These are phyloP conservation scores for Periophthalmodon schlosseri DNA, from an alignment of 2,113 vertebrate species.

Conservation along the genomic window DNA sequence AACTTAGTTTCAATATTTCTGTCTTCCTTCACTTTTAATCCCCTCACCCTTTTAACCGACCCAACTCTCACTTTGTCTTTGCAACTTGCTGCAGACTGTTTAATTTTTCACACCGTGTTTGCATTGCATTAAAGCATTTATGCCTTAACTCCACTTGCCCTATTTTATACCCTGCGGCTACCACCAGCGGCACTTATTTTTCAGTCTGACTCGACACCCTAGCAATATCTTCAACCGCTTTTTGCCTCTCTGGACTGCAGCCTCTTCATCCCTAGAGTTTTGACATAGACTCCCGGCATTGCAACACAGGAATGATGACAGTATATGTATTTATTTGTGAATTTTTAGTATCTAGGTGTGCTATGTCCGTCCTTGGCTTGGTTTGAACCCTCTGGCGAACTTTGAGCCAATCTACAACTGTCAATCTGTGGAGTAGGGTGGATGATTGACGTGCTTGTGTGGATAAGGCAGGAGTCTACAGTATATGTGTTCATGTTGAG, in stretches of 20 bases:
- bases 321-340: slow-evolving; percentile 8
- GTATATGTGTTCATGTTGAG: slow-evolving; percentile 5
- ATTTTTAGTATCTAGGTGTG: neutral
- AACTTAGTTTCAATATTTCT: neutral
- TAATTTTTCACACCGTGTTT: slow-evolving; percentile 10
- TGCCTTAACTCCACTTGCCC: neutral
- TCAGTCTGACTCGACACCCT: slow-evolving; percentile 16
- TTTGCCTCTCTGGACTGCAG: slow-evolving; percentile 30
- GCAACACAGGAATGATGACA: slow-evolving; percentile 17
- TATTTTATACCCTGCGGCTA: slow-evolving; percentile 14
- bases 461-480: slow-evolving; percentile 9
- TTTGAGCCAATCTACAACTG: slow-evolving; percentile 43
- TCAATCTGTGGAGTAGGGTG: slow-evolving; percentile 45
- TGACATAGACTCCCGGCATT: slow-evolving; percentile 35
- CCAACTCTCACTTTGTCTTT: neutral
- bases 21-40: neutral
- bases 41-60: neutral
- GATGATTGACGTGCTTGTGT: slow-evolving; percentile 47
- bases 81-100: neutral
- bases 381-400: slow-evolving; percentile 43
- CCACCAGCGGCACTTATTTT: slow-evolving; percentile 11
- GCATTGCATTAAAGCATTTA: slow-evolving; percentile 7
- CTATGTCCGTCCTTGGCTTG: slow-evolving; percentile 30
- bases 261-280: slow-evolving; percentile 28
- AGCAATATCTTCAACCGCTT: slow-evolving; percentile 36